Evolutionary conservation across 1,140 invertebrate species (phyloP).

Genomic region (Pristionchus pacificus): DNA sequence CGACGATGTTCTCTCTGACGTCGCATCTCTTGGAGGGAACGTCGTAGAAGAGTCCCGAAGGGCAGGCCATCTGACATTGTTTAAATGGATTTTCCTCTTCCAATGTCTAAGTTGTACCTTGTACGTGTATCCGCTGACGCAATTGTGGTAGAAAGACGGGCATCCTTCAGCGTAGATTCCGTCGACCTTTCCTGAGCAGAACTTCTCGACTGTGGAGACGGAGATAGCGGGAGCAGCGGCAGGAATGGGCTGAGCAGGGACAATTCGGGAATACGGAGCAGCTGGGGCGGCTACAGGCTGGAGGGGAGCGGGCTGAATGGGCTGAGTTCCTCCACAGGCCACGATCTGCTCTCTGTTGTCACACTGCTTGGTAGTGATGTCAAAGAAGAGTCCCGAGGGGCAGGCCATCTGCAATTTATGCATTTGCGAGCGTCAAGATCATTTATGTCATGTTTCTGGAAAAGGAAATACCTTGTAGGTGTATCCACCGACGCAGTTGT

Average conservation of each 20-base stretch:
- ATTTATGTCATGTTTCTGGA: background rate
- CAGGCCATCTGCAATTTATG: background rate
- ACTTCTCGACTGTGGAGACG: constrained; percentile 1
- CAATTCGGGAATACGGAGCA: background rate
- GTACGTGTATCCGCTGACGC: background rate
- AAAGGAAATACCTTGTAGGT: background rate
- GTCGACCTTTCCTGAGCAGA: constrained; percentile 3
- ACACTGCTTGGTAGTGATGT: background rate
- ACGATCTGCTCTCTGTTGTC: background rate
- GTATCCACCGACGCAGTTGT: background rate
- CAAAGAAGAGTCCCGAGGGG: background rate
- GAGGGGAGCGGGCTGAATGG: background rate
- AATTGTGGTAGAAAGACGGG: background rate
- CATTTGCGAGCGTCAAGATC: background rate
- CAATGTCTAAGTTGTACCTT: background rate
- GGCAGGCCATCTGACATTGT: constrained; percentile 1
- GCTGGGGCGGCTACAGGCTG: background rate
- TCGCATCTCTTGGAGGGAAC: constrained; percentile 6
- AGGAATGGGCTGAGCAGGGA: background rate
- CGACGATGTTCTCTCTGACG: constrained; percentile 9
- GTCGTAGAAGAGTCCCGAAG: constrained; percentile 7
- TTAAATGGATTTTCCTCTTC: background rate
- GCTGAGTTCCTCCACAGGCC: constrained; percentile 9
- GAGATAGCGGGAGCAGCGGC: background rate
- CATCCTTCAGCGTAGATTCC: constrained; percentile 8